A percentile compares a stretch with the other conserved stretches of the same genome.
Conservation (phyloP, 2,888 invertebrate genomes). For the Clitarchus hookeri region DNA sequence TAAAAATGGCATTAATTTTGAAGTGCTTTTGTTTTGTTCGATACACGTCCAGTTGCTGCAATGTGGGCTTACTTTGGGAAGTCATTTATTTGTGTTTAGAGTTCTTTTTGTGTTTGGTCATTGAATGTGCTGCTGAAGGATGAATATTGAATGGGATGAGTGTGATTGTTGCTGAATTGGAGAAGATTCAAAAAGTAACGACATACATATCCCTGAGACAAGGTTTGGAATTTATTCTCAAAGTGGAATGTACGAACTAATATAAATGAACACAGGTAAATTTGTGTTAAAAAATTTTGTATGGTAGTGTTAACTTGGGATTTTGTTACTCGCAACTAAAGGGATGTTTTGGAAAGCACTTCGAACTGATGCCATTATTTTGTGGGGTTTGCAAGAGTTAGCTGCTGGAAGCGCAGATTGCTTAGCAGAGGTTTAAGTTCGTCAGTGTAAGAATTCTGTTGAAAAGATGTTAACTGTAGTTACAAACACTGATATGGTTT, state of each 20-base stretch:
- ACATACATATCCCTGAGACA: constrained; percentile 24
- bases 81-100: not conserved
- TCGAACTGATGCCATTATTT: constrained; percentile 2
- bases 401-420: too few relatives aligned
- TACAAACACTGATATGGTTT: too few relatives aligned
- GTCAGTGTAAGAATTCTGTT: too few relatives aligned
- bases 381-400: not conserved
- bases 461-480: too few relatives aligned
- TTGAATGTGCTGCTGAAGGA: not conserved
- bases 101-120: not conserved
- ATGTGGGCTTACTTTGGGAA: not conserved
- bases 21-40: not conserved
- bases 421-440: too few relatives aligned
- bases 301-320: not conserved
- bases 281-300: not conserved
- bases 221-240: not conserved
- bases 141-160: not conserved
- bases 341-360: not conserved
- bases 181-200: constrained; percentile 14
- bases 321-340: not conserved
- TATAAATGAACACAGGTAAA: not conserved
- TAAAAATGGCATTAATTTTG: constrained; percentile 20
- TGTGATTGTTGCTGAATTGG: not conserved
- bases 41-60: not conserved
- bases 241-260: not conserved